A percentile compares a stretch with the other conserved stretches of the same genome.
These are phyloP conservation scores for Sphecodes monilicornis DNA, from an alignment of 2,888 invertebrate species.

Conservation along the genomic window DNA sequence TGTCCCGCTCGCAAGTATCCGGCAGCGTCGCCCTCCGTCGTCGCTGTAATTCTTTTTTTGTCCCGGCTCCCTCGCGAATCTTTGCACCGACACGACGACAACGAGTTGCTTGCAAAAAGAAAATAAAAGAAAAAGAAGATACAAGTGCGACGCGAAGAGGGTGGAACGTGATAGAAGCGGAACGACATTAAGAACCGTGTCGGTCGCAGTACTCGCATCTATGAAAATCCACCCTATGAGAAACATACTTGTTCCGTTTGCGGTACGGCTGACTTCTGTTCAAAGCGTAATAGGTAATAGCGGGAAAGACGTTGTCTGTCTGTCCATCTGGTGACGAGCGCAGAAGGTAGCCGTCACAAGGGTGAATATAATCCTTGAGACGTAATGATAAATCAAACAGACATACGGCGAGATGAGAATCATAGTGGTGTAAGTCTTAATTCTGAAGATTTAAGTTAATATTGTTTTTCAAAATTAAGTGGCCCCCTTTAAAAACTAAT, in stretches of 20 bases:
- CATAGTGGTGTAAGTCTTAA: too few species aligned
- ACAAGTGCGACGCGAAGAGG: conserved; percentile 9
- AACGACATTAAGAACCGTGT: conserved; percentile 44
- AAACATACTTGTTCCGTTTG: neutral
- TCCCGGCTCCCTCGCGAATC: conserved; percentile 41
- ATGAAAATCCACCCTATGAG: neutral
- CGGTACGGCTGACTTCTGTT: neutral
- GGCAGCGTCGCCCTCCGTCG: conserved; percentile 33
- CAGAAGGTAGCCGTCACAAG: too few species aligned
- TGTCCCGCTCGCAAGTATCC: conserved; percentile 53
- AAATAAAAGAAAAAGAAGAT: conserved; percentile 17
- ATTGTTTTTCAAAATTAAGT: too few species aligned
- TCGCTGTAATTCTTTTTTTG: conserved; percentile 61
- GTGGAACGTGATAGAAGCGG: conserved; percentile 14
- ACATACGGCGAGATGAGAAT: too few species aligned
- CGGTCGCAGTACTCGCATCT: neutral
- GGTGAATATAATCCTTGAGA: too few species aligned
- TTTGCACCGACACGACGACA: conserved; percentile 19
- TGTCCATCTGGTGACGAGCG: too few species aligned
- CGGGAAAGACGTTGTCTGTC: too few species aligned
- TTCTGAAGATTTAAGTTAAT: too few species aligned
- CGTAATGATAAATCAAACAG: too few species aligned
- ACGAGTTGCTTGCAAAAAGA: neutral
- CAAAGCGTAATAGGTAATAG: too few species aligned
- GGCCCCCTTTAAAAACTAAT: too few species aligned